Conservation (phyloP, 53 echinoderm and acorn worm genomes). For the Holothuria scabra region DNA sequence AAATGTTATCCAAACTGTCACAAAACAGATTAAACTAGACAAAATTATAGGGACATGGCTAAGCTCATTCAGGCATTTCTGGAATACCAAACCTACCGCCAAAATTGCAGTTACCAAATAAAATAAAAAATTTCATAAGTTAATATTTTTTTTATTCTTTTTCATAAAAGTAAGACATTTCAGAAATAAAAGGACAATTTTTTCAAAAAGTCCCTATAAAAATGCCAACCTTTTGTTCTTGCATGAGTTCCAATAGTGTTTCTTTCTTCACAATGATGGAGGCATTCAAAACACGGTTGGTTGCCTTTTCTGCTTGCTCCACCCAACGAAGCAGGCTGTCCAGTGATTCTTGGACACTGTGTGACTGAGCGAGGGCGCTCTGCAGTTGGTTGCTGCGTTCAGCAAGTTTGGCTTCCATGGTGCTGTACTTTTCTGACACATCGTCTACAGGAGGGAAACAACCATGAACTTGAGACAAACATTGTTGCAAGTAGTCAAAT, state of each 20-base stretch:
- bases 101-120: too few species aligned
- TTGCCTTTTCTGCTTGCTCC: conserved; percentile 86
- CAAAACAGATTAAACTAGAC: too few species aligned
- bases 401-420: conserved; percentile 88
- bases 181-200: neutral
- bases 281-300: conserved; percentile 82
- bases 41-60: too few species aligned
- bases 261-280: conserved; percentile 93
- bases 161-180: too few species aligned
- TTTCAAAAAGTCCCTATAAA: neutral
- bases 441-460: conserved; percentile 60
- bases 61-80: too few species aligned
- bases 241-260: conserved; percentile 85
- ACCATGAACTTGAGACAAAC: neutral
- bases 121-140: too few species aligned
- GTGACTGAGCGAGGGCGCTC: conserved; percentile 86
- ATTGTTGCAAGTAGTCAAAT: too few species aligned
- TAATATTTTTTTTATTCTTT: too few species aligned
- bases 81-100: too few species aligned
- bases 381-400: conserved; percentile 97
- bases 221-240: conserved; percentile 84
- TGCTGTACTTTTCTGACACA: conserved; percentile 91
- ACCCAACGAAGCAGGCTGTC: conserved; percentile 89
- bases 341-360: conserved; percentile 94
- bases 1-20: too few species aligned